Conservation (phyloP, 2,797 vertebrate genomes). For the Coilia nasus region DNA sequence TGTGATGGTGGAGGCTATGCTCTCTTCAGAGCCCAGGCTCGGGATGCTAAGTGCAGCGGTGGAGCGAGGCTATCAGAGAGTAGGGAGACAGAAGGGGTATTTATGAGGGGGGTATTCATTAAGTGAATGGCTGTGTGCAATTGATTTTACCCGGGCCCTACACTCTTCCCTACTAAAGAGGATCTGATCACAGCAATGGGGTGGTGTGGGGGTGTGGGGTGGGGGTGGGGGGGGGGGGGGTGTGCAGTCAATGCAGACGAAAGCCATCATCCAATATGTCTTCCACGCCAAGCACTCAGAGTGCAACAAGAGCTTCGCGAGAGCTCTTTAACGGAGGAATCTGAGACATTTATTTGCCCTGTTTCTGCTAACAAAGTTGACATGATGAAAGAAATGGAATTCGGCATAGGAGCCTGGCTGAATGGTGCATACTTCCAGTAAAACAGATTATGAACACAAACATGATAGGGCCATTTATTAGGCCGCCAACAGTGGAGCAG, state of each 20-base stretch:
- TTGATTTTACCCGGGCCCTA: background rate
- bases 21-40: background rate
- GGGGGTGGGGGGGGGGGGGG: too few relatives aligned
- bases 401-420: background rate
- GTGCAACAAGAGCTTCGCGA: background rate
- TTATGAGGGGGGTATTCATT: constrained; percentile 20
- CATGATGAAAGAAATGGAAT: background rate
- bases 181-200: background rate
- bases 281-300: background rate
- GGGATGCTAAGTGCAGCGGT: background rate
- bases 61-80: background rate
- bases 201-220: background rate
- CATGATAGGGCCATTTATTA: constrained; percentile 14
- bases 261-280: background rate
- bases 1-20: background rate
- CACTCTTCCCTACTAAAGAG: constrained; percentile 13
- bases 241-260: background rate
- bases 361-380: constrained; percentile 2
- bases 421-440: background rate
- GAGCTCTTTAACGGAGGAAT: background rate
- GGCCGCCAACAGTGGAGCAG: background rate
- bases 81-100: background rate
- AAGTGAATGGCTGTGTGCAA: constrained; percentile 10
- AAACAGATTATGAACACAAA: constrained; percentile 13
- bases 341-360: background rate